These are phyloP conservation scores for Pelecanoides urinatrix DNA, from an alignment of 2,113 vertebrate species.

Conservation along the genomic window DNA sequence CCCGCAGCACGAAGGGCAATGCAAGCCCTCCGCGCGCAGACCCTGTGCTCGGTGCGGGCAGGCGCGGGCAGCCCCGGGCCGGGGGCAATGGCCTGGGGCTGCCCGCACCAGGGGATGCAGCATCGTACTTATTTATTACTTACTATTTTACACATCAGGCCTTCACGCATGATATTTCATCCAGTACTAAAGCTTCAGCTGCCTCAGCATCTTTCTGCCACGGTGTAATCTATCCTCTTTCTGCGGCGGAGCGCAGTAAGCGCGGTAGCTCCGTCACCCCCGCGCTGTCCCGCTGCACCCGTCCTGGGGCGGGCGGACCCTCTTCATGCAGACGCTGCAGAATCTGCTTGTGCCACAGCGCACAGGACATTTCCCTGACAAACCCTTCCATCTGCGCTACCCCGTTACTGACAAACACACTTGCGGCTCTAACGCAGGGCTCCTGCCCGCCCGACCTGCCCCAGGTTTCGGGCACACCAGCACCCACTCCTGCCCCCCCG, in stretches of 20 bases:
- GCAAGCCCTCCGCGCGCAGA: fast-evolving
- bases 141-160: too few species aligned
- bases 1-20: not conserved
- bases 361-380: not conserved
- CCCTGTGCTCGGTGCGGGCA: not conserved
- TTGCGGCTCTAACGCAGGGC: not conserved
- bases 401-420: not conserved
- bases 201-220: not conserved
- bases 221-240: too few species aligned
- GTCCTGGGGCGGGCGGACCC: not conserved
- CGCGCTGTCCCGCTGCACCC: not conserved
- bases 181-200: not conserved
- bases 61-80: not conserved
- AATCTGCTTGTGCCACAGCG: not conserved
- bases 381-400: not conserved
- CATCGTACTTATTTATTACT: not conserved
- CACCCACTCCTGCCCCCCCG: not conserved
- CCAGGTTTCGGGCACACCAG: too few species aligned
- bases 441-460: not conserved
- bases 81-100: too few species aligned
- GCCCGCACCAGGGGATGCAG: not conserved
- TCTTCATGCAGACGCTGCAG: not conserved
- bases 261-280: not conserved
- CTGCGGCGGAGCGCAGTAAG: not conserved
- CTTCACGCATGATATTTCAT: not conserved